Percentiles rank a stretch among this genome's conserved stretches.
These are phyloP conservation scores for Tetranychus cinnabarinus DNA, from an alignment of 1,140 invertebrate genomes.

Conservation along the genomic window DNA sequence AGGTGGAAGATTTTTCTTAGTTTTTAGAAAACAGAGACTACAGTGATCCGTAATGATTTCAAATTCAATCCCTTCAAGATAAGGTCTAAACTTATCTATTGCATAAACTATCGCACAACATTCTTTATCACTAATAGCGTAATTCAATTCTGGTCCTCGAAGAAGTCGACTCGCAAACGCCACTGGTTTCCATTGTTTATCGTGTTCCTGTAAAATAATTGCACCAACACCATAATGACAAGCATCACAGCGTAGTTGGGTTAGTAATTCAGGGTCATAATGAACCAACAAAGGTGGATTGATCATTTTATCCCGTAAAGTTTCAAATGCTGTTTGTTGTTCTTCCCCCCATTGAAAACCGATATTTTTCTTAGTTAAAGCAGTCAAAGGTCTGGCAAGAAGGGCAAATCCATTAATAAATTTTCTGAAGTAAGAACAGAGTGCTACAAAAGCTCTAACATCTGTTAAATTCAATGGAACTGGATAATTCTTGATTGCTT, in stretches of 20 bases:
- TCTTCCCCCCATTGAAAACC: background rate
- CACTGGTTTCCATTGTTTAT: no score
- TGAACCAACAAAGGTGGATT: background rate
- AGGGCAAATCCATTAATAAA: constrained; percentile 16
- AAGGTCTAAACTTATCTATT: background rate
- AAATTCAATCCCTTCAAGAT: background rate
- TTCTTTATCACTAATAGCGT: background rate
- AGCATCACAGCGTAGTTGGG: no score
- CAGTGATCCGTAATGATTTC: background rate
- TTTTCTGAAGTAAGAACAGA: constrained; percentile 6
- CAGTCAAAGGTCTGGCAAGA: constrained; percentile 9
- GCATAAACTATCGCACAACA: background rate
- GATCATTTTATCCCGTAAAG: background rate
- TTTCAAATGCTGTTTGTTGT: background rate
- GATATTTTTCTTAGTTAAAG: background rate
- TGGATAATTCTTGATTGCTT: constrained; percentile 4
- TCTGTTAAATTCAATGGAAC: constrained; percentile 3
- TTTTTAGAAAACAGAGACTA: no score
- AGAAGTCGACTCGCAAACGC: background rate
- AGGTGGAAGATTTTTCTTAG: no score
- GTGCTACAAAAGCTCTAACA: constrained; percentile 6
- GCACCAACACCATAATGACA: no score
- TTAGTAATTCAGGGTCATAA: background rate
- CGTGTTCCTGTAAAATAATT: no score
- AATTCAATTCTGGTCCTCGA: background rate